A percentile compares a stretch with the other conserved stretches of the same genome.
These are phyloP conservation scores for Astreopora myriophthalma DNA, from an alignment of 64 coral and sea anemone genomes.

Conservation along the genomic window DNA sequence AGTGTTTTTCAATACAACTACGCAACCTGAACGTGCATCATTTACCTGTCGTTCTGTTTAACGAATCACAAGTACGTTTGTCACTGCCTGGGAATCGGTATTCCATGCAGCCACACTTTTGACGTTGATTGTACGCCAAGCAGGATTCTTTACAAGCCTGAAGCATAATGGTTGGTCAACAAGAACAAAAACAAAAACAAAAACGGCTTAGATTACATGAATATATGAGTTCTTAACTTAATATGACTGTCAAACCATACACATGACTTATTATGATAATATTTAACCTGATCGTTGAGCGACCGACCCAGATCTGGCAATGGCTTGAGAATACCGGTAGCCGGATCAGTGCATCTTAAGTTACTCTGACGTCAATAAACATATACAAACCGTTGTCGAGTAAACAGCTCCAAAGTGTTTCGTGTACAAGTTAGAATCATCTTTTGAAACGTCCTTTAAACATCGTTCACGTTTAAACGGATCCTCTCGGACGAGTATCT, in stretches of 20 bases:
- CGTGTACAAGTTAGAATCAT: conserved; percentile 27
- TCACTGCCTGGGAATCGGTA: conserved; percentile 55
- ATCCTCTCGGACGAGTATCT: conserved; percentile 7
- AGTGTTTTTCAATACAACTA: background rate
- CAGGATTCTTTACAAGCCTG: conserved; percentile 43
- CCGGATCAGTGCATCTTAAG: background rate
- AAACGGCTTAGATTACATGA: background rate
- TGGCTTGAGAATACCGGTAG: background rate
- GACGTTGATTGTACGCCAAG: conserved; percentile 28
- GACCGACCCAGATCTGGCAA: no score
- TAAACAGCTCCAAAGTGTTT: conserved; percentile 29
- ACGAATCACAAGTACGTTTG: conserved; percentile 12
- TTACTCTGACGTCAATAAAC: background rate
- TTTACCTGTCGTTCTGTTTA: background rate
- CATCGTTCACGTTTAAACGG: conserved; percentile 1
- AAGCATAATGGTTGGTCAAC: background rate
- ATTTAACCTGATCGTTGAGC: no score
- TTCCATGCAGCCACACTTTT: conserved; percentile 44
- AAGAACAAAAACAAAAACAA: background rate
- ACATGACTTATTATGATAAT: no score
- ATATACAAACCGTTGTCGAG: background rate
- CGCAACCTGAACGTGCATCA: background rate
- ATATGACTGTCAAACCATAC: background rate
- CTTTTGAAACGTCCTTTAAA: background rate
- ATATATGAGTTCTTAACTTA: background rate